Evolutionary conservation across 2,888 invertebrate genomes (phyloP), one percentile per base, ranked within the genome.

Genomic region (Nebria salina): DNA sequence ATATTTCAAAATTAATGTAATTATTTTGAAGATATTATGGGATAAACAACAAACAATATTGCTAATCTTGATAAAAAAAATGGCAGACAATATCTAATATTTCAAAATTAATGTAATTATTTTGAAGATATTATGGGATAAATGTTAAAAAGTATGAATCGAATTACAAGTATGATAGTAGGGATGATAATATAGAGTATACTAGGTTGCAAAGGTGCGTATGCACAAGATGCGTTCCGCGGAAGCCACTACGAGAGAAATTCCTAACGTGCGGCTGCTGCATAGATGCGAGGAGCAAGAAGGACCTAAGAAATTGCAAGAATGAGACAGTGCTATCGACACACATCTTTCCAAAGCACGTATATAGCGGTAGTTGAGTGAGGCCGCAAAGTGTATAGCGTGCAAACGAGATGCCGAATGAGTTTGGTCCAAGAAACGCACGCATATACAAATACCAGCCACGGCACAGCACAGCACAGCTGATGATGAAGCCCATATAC

Each of bases 311-410:
- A 54, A 54, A 7, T 54, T 7, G 54, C 54, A 54, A 54, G 54
- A 54, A 54, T 7, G 54, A 54, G 54, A 7, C 54, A 54, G 54
- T 54, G 54, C 54, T 11, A 26, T 26, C 70, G 70, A 70, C 70
- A 70, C 25, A 70, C 70, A 70, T 70, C 25, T 34, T 26, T 34
- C 13, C 70, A 34, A 26, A 34, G 70, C 70, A 70, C 70, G 70
- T 70, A 70, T 25, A 70, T 70, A 70, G 70, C 70, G 70, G 70
- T 70, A 70, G 70, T 70, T 70, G 70, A 26, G 70, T 54, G 70
- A 26, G 70, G 20, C 70, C 70, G 70, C 54, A 54, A 54, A 54
- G 54, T 54, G 54, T 54, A 54, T 54, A 54, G 13, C 8, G 54
- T 54, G 54, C 54, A 13, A 54, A 13, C 8, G 54, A 54, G 54